Evolutionary conservation across 2,888 invertebrate genomes (phyloP).

Genomic region (Herminia tarsipennalis): DNA sequence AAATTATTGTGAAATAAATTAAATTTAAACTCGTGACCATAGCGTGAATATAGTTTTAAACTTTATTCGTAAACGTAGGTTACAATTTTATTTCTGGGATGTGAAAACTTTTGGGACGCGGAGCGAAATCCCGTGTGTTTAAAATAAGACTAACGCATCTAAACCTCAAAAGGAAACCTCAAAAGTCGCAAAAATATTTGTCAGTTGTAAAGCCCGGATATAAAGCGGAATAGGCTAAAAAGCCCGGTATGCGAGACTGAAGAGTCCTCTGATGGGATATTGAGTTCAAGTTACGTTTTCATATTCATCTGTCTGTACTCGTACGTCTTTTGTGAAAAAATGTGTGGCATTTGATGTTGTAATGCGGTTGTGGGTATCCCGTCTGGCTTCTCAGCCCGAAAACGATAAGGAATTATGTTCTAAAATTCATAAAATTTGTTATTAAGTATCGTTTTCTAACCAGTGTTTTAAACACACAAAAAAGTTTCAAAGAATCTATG

Average conservation of each 20-base stretch:
- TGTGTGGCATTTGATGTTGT: no score
- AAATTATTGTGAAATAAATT: not conserved
- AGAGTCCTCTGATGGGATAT: slow-evolving; percentile 74
- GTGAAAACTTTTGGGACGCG: slow-evolving; percentile 12
- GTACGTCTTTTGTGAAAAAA: slow-evolving; percentile 27
- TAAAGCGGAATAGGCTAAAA: slow-evolving; percentile 60
- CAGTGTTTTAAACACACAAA: no score
- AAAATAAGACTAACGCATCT: slow-evolving; percentile 25
- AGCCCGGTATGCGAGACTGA: slow-evolving; percentile 54
- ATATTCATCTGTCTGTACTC: slow-evolving; percentile 49
- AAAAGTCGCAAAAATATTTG: slow-evolving; percentile 50
- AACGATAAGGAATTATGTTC: no score
- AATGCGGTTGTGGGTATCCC: no score
- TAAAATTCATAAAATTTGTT: no score
- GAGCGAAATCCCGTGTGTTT: slow-evolving; percentile 14
- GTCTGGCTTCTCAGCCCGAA: no score
- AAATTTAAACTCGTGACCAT: no score
- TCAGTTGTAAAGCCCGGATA: slow-evolving; percentile 59
- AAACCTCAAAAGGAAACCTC: slow-evolving; percentile 29
- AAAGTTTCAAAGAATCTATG: no score
- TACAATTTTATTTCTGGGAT: not conserved
- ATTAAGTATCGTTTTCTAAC: no score
- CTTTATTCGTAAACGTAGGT: not conserved
- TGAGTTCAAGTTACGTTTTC: slow-evolving; percentile 73
- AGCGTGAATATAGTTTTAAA: no score